phyloP scores from a whole-genome alignment of 2,797 vertebrate species.

The Psittacula echo region DNA sequence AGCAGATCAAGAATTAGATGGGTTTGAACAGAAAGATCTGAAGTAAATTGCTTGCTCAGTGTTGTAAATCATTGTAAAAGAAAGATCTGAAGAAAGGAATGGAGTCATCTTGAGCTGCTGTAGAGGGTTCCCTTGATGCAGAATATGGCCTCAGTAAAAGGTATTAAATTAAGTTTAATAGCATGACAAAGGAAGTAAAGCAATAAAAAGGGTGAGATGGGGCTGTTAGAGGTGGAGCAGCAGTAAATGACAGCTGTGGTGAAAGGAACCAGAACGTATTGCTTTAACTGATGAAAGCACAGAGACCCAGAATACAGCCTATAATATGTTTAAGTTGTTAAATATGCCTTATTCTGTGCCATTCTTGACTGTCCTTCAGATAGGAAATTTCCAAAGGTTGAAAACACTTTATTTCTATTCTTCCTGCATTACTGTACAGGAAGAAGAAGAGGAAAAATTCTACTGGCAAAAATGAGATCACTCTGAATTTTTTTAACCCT shows the following conservation, averaged over 20 bases:
- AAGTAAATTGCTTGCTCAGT: slow-evolving; percentile 8
- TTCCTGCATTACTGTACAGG: background rate
- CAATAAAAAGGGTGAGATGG: slow-evolving; percentile 27
- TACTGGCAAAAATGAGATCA: background rate
- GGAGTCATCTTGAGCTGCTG: background rate
- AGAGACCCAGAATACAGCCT: background rate
- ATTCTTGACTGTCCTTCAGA: background rate
- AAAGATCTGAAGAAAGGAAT: slow-evolving; percentile 15
- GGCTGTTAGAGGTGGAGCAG: slow-evolving; percentile 20
- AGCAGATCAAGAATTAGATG: background rate
- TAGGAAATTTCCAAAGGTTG: background rate
- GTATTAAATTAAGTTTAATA: slow-evolving; percentile 37
- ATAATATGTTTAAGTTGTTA: slow-evolving; percentile 1
- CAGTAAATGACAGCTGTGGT: slow-evolving; percentile 9
- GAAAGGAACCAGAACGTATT: slow-evolving; percentile 24
- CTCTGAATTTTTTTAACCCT: background rate
- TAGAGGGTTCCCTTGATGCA: slow-evolving; percentile 9
- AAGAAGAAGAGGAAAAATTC: background rate
- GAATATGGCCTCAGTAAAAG: slow-evolving; percentile 16
- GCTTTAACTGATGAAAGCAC: slow-evolving; percentile 9
- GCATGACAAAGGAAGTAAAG: slow-evolving; percentile 30
- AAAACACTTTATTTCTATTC: background rate
- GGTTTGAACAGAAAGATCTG: background rate
- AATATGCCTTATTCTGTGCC: background rate
- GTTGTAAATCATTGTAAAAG: slow-evolving; percentile 2